Conservation (phyloP, 2,797 vertebrate species). For the Hypotaenidia okinawae region DNA sequence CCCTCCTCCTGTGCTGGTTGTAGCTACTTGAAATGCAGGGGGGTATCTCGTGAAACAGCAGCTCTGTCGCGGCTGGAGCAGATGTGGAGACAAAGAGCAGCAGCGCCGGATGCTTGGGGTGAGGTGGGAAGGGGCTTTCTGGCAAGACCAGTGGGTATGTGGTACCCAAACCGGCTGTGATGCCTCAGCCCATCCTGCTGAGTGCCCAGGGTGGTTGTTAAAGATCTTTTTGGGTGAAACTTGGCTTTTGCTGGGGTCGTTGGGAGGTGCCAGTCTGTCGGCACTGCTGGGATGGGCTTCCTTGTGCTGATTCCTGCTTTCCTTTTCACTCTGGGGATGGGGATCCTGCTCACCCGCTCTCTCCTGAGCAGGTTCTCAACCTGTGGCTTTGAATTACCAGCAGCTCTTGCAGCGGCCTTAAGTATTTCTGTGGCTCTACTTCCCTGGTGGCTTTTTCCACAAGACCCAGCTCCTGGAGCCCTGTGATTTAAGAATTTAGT, state of each 20-base stretch:
- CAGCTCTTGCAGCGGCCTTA: accelerated
- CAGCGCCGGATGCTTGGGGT: accelerated
- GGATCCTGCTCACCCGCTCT: neutral
- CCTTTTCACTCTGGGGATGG: accelerated
- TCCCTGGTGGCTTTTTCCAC: neutral
- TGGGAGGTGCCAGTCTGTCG: neutral
- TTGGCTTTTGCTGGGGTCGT: neutral
- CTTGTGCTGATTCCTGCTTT: neutral
- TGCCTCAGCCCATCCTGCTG: neutral
- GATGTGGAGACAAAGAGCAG: neutral
- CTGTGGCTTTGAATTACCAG: neutral
- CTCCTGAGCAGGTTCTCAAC: neutral
- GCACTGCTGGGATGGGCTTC: accelerated
- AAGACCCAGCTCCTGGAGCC: neutral
- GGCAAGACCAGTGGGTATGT: accelerated
- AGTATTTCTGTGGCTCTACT: neutral
- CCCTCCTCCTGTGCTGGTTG: neutral
- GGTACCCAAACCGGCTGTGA: neutral
- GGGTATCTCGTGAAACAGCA: neutral
- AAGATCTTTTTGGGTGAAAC: neutral
- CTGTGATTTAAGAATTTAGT: neutral
- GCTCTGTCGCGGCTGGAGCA: neutral
- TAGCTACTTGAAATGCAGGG: neutral
- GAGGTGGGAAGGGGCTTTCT: neutral
- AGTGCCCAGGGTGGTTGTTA: neutral